A percentile compares a stretch with the other conserved stretches of the same genome.
Conservation (phyloP, 2,888 invertebrate species). For the Ochropacha duplaris region DNA sequence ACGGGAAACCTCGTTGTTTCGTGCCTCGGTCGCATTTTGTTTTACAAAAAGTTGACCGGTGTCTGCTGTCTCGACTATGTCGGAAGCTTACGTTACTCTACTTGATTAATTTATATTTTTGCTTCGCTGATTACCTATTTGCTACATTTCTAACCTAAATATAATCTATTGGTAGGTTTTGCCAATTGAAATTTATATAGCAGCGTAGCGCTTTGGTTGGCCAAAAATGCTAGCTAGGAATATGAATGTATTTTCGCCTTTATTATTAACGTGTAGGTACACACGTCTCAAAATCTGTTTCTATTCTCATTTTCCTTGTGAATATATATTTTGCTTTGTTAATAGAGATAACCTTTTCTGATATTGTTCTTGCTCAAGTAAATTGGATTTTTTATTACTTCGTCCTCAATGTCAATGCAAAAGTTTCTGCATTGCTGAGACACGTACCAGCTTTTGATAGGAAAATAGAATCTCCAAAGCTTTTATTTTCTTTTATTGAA, state of each 20-base stretch:
- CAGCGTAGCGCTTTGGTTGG: too few species aligned
- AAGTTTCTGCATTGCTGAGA: not conserved
- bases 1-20: conserved; percentile 1
- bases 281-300: too few species aligned
- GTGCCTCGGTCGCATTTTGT: not conserved
- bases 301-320: too few species aligned
- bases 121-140: not conserved
- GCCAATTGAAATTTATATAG: too few species aligned
- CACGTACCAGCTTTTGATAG: not conserved
- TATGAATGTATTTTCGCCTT: too few species aligned
- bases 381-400: not conserved
- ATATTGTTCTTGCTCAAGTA: not conserved
- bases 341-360: not conserved
- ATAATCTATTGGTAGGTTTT: conserved; percentile 20
- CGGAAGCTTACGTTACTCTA: not conserved
- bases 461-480: not conserved
- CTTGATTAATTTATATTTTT: conserved; percentile 2
- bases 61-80: not conserved
- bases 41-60: conserved; percentile 1
- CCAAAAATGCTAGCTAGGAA: too few species aligned
- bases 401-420: not conserved
- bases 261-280: too few species aligned
- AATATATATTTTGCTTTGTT: not conserved
- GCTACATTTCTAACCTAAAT: conserved; percentile 7
- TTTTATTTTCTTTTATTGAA: too few species aligned